These are phyloP conservation scores for Lepidocolaptes lacrymiger DNA, from an alignment of 2,797 vertebrate genomes.

Conservation along the genomic window DNA sequence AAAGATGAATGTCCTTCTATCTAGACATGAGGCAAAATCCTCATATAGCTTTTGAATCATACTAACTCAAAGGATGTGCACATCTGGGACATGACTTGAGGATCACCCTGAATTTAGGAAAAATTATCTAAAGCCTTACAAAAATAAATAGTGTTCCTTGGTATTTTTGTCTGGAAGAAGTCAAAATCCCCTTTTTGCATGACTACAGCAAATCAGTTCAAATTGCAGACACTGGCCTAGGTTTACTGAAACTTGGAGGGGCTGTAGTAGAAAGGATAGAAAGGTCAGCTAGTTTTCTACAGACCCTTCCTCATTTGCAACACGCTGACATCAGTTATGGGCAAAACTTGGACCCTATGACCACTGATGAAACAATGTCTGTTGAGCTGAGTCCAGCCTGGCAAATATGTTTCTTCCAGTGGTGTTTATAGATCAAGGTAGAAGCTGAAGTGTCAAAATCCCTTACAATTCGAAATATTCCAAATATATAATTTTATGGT, in stretches of 20 bases:
- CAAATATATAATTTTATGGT: neutral
- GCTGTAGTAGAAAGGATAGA: neutral
- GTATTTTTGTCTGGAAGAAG: neutral
- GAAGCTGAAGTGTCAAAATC: neutral
- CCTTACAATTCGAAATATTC: neutral
- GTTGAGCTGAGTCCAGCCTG: neutral
- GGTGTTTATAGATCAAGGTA: neutral
- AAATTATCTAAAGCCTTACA: constrained; percentile 1
- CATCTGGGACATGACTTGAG: neutral
- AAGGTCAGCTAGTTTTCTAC: neutral
- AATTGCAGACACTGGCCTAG: neutral
- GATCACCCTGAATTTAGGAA: neutral
- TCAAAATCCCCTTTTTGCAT: neutral
- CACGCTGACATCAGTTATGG: neutral
- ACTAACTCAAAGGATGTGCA: neutral
- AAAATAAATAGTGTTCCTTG: neutral
- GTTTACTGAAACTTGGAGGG: neutral
- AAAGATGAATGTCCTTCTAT: neutral
- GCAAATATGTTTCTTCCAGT: neutral
- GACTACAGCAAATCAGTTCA: neutral
- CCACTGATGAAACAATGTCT: neutral
- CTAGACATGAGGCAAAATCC: neutral
- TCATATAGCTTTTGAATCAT: neutral
- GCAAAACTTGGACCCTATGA: neutral
- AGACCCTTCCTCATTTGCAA: neutral